Evolutionary conservation across 2,797 vertebrate species (phyloP).

Genomic region (Pangasius macronema): DNA sequence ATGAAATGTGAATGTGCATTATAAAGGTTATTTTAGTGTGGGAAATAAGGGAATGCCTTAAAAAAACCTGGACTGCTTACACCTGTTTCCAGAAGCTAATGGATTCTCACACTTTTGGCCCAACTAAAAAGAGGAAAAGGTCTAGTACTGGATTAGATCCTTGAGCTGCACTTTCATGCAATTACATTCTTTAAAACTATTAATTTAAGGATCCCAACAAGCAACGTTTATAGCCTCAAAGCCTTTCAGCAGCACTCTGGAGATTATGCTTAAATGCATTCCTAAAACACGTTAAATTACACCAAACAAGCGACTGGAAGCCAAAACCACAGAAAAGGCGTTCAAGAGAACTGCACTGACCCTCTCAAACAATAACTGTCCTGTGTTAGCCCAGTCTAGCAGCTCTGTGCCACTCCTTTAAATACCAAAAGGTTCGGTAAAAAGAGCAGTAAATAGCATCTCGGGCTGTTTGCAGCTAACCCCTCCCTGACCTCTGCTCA

Average conservation of each 20-base stretch:
- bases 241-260: background rate
- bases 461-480: constrained; percentile 48
- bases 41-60: background rate
- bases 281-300: background rate
- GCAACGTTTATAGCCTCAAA: background rate
- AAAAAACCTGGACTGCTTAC: background rate
- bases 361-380: constrained; percentile 41
- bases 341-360: constrained; percentile 34
- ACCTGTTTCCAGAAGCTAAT: background rate
- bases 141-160: background rate
- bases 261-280: background rate
- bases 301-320: constrained; percentile 18
- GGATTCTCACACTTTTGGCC: background rate
- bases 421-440: constrained; percentile 50
- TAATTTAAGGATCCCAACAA: background rate
- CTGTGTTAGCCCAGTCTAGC: constrained; percentile 40
- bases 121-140: background rate
- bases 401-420: constrained; percentile 51
- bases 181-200: background rate
- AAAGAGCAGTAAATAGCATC: constrained; percentile 57
- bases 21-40: background rate
- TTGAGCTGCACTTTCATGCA: background rate
- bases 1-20: background rate
- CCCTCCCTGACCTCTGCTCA: constrained; percentile 58
- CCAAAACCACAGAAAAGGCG: constrained; percentile 26